These are phyloP conservation scores for Vipera ursinii DNA, from an alignment of 2,797 vertebrate species.

Conservation along the genomic window DNA sequence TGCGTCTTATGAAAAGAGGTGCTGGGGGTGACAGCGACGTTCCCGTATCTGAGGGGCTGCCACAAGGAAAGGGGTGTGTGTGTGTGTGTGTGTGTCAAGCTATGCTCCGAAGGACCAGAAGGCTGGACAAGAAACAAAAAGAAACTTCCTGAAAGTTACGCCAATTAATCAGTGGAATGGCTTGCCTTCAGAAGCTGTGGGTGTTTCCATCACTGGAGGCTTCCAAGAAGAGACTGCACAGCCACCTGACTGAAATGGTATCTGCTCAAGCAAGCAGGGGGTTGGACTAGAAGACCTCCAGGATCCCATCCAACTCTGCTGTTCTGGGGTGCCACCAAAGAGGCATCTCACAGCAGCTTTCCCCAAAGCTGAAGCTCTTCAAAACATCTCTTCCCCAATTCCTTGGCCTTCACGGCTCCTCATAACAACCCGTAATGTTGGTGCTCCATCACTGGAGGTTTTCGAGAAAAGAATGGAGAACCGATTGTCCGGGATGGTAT, in stretches of 20 bases:
- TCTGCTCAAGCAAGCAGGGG: too few relatives aligned
- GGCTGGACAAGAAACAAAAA: background rate
- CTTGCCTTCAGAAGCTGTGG: background rate
- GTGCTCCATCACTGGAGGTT: background rate
- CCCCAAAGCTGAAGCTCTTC: background rate
- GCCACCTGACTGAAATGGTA: too few relatives aligned
- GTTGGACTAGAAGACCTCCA: background rate
- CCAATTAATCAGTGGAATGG: background rate
- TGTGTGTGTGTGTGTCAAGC: too few relatives aligned
- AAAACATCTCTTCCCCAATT: background rate
- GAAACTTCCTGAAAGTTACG: background rate
- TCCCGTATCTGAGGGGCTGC: background rate
- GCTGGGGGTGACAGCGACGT: background rate
- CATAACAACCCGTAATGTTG: background rate
- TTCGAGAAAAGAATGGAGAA: background rate
- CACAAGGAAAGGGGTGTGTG: background rate
- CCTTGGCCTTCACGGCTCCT: background rate
- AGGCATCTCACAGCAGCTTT: background rate
- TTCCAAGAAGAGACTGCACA: background rate
- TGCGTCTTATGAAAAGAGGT: background rate
- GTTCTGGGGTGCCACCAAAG: background rate
- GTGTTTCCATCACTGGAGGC: background rate
- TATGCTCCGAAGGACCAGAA: background rate
- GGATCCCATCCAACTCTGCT: background rate
- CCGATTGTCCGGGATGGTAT: background rate